Conservation (phyloP, 2,113 vertebrate genomes). For the Rhinichthys klamathensis region DNA sequence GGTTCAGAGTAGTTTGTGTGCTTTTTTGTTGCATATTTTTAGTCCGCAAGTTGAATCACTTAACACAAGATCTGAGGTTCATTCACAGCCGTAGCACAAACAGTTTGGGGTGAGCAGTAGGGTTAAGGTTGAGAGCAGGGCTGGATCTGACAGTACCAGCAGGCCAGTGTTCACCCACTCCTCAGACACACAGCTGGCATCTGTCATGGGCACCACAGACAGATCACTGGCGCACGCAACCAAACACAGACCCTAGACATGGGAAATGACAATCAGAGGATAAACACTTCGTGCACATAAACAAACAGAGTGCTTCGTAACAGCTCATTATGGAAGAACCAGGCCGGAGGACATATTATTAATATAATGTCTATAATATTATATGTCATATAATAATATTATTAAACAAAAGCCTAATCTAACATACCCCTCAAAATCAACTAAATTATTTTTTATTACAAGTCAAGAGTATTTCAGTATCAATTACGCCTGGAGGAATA, state of each 20-base stretch:
- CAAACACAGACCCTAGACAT: slow-evolving; percentile 1
- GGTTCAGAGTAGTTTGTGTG: neutral
- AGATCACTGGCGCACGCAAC: neutral
- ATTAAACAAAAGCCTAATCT: neutral
- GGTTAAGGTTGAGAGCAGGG: neutral
- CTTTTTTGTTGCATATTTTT: too few species aligned
- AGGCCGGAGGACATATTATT: neutral
- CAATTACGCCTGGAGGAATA: neutral
- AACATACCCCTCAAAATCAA: neutral
- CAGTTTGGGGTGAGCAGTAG: neutral
- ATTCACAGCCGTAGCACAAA: too few species aligned
- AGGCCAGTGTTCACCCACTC: slow-evolving; percentile 3
- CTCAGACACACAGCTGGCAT: slow-evolving; percentile 18
- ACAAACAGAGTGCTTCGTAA: neutral
- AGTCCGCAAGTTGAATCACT: too few species aligned
- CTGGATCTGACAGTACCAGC: slow-evolving; percentile 8
- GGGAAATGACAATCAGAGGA: neutral
- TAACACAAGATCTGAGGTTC: too few species aligned
- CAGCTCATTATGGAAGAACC: neutral
- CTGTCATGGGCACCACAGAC: slow-evolving; percentile 8
- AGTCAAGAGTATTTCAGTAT: neutral
- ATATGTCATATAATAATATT: too few species aligned
- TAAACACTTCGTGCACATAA: neutral
- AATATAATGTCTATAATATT: too few species aligned
- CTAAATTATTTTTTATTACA: neutral